These are phyloP conservation scores for Thermophis baileyi DNA, from an alignment of 2,113 vertebrate species.

Conservation along the genomic window DNA sequence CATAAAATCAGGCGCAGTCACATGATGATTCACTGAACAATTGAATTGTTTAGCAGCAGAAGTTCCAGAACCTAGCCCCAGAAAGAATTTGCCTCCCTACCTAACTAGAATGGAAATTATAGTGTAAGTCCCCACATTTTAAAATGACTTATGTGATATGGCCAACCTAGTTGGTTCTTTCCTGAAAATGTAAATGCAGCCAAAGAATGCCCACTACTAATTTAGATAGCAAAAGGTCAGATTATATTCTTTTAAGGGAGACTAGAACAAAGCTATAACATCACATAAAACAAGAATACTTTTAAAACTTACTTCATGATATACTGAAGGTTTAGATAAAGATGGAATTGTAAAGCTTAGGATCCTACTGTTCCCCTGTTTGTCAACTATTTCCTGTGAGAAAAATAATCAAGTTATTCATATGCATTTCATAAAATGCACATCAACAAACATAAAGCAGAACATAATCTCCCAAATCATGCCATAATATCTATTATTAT, in stretches of 20 bases:
- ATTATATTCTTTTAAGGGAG: background rate
- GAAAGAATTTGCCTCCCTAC: background rate
- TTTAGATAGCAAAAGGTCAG: background rate
- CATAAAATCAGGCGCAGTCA: background rate
- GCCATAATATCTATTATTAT: background rate
- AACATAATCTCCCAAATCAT: background rate
- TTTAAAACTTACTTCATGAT: constrained; percentile 88
- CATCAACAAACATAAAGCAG: background rate
- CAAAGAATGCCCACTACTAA: background rate
- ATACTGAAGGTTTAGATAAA: constrained; percentile 94
- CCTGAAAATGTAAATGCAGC: background rate
- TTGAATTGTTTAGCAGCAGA: background rate
- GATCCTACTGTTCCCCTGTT: constrained; percentile 92
- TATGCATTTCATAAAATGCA: background rate
- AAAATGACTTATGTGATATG: background rate
- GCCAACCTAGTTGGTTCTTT: background rate
- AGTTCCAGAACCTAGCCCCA: background rate
- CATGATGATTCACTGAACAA: background rate
- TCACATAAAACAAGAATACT: background rate
- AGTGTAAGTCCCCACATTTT: background rate
- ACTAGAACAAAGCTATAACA: background rate
- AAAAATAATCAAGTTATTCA: constrained; percentile 20
- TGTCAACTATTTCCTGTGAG: constrained; percentile 94
- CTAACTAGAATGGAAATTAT: background rate
- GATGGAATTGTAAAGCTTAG: constrained; percentile 94